Percentiles rank a stretch among this genome's conserved stretches.
phyloP scores from a whole-genome alignment of 2,113 vertebrate genomes.

The Mustela nigripes region DNA sequence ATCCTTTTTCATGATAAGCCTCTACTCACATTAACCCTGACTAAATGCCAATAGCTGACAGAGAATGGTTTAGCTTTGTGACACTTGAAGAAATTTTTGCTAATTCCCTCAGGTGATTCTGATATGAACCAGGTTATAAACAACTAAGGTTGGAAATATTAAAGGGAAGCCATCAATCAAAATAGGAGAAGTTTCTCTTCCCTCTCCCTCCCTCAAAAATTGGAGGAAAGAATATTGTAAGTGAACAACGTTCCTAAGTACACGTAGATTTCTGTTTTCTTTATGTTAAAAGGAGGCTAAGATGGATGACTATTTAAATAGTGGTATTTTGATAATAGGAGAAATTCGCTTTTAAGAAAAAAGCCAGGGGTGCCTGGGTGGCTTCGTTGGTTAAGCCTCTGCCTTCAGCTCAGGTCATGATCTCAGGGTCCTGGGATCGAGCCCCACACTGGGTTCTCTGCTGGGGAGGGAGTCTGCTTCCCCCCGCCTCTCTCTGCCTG shows the following conservation, averaged over 20 bases:
- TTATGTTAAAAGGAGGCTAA: not conserved
- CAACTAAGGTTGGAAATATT: not conserved
- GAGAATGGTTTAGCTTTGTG: not conserved
- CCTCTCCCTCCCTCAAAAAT: not conserved
- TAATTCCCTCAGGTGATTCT: not conserved
- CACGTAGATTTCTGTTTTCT: not conserved
- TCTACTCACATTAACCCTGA: not conserved
- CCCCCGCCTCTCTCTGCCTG: too few relatives aligned
- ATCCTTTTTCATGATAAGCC: not conserved
- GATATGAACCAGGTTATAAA: not conserved
- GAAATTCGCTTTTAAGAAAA: conserved; percentile 17
- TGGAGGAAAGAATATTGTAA: not conserved
- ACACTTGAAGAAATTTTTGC: not conserved
- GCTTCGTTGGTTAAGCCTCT: too few relatives aligned
- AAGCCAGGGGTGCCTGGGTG: not conserved
- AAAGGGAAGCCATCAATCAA: not conserved
- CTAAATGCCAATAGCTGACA: not conserved
- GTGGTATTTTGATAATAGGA: not conserved
- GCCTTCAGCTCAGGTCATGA: too few relatives aligned
- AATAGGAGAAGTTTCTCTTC: not conserved
- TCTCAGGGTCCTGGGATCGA: too few relatives aligned
- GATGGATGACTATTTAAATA: not conserved
- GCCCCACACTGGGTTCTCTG: too few relatives aligned
- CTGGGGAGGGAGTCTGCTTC: too few relatives aligned
- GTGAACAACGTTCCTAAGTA: not conserved